Percentiles rank a stretch among this genome's conserved stretches.
Conservation (phyloP, 2,888 invertebrate genomes). For the Tuta absoluta region DNA sequence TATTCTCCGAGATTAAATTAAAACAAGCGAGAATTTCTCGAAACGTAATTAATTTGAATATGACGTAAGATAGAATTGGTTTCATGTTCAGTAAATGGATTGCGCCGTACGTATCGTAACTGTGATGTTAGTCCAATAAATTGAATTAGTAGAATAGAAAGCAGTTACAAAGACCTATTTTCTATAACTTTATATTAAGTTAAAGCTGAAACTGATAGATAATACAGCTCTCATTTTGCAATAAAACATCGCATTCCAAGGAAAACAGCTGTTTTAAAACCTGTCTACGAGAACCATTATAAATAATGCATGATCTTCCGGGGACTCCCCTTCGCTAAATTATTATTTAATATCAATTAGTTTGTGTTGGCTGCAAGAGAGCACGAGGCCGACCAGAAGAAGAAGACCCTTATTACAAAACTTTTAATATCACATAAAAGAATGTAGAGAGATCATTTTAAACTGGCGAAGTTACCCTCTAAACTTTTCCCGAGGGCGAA, state of each 20-base stretch:
- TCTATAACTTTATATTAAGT: background rate
- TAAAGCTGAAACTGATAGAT: background rate
- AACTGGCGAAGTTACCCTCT: slow-evolving; percentile 35
- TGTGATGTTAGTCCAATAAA: background rate
- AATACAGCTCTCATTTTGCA: background rate
- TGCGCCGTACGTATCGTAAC: background rate
- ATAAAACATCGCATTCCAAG: slow-evolving; percentile 16
- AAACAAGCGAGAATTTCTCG: slow-evolving; percentile 46
- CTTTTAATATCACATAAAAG: background rate
- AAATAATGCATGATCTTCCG: slow-evolving; percentile 46
- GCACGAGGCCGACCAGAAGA: slow-evolving; percentile 37
- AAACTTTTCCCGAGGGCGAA: slow-evolving; percentile 29
- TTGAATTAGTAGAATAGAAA: background rate
- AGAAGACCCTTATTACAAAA: slow-evolving; percentile 31
- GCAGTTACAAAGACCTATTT: background rate
- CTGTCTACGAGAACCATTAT: slow-evolving; percentile 40
- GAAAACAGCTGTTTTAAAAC: slow-evolving; percentile 46
- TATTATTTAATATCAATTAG: slow-evolving; percentile 67
- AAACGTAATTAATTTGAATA: slow-evolving; percentile 32
- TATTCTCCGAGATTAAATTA: slow-evolving; percentile 43
- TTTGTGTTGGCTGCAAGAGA: slow-evolving; percentile 40
- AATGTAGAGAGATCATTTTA: slow-evolving; percentile 35
- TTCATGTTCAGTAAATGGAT: background rate
- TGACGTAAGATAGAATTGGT: slow-evolving; percentile 44
- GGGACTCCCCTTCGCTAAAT: slow-evolving; percentile 47